Evolutionary conservation across 2,888 invertebrate genomes (phyloP).

Genomic region (Dermolepida albohirtum): DNA sequence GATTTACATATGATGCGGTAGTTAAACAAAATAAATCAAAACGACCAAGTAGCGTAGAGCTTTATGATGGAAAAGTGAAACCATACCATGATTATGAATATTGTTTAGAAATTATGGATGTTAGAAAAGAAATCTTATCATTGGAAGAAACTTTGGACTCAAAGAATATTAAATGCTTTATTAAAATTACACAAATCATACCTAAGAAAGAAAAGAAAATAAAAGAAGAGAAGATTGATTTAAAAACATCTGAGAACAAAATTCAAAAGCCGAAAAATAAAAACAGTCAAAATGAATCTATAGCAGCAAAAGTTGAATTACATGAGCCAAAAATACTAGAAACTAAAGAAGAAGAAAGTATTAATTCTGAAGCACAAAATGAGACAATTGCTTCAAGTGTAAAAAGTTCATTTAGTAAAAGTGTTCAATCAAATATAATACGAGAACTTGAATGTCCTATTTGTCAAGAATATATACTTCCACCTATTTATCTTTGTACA

Average conservation of each 20-base stretch:
- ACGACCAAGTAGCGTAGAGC: too few species aligned
- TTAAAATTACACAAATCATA: constrained; percentile 1
- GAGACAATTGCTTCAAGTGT: not conserved
- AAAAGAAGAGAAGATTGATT: not conserved
- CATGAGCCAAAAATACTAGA: not conserved
- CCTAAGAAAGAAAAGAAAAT: not conserved
- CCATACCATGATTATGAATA: not conserved
- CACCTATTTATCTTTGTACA: constrained; percentile 43
- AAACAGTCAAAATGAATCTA: not conserved
- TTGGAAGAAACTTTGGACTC: not conserved
- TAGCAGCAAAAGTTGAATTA: too few species aligned
- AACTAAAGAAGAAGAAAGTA: not conserved
- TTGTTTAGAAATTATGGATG: constrained; percentile 1
- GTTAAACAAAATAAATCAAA: not conserved
- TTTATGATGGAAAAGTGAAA: constrained; percentile 22
- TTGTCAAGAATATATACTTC: constrained; percentile 45
- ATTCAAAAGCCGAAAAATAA: not conserved
- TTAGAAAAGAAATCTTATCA: not conserved
- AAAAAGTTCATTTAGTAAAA: not conserved
- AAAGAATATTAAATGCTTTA: not conserved
- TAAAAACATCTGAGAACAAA: not conserved
- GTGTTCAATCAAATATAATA: constrained; percentile 8
- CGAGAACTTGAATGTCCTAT: constrained; percentile 44
- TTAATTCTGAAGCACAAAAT: not conserved
- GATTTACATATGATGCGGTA: not conserved